Percentiles rank a stretch among this genome's conserved stretches.
These are phyloP conservation scores for Nyctibius bracteatus DNA, from an alignment of 2,113 vertebrate genomes.

Conservation along the genomic window DNA sequence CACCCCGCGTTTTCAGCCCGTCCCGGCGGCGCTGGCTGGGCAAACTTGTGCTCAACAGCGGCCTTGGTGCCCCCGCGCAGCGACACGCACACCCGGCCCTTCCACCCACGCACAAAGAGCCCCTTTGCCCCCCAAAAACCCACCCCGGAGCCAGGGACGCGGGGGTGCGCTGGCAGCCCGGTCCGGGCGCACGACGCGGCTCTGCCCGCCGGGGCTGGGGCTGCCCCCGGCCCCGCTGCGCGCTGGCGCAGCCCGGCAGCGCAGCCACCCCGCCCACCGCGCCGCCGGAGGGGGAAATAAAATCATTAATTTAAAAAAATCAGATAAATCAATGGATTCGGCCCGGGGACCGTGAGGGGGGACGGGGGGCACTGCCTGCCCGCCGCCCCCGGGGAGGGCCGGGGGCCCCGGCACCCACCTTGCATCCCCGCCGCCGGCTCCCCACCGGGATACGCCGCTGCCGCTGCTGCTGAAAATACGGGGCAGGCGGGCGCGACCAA, in stretches of 20 bases:
- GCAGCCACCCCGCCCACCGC: too few relatives aligned
- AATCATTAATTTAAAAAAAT: too few relatives aligned
- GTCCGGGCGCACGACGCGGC: too few relatives aligned
- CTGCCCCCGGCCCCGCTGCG: too few relatives aligned
- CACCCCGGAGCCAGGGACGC: too few relatives aligned
- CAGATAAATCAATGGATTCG: too few relatives aligned
- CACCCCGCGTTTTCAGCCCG: neutral
- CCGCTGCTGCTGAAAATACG: conserved; percentile 59
- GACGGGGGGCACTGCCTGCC: neutral
- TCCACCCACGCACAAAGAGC: neutral
- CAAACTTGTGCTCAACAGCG: neutral
- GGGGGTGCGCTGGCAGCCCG: too few relatives aligned
- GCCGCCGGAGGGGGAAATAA: too few relatives aligned
- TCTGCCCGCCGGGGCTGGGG: too few relatives aligned
- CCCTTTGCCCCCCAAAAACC: neutral
- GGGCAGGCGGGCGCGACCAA: conserved; percentile 65
- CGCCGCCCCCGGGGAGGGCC: neutral
- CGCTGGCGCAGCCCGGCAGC: too few relatives aligned
- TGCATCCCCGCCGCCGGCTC: conserved; percentile 77
- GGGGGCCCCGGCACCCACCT: conserved; percentile 50
- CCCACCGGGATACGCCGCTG: conserved; percentile 26
- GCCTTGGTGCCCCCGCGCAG: neutral
- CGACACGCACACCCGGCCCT: neutral
- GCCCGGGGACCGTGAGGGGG: neutral
- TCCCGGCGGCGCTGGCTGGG: neutral